Percentiles rank a stretch among this genome's conserved stretches.
Evolutionary conservation across 2,888 invertebrate species (phyloP).

Genomic region (Exocentrus adspersus): DNA sequence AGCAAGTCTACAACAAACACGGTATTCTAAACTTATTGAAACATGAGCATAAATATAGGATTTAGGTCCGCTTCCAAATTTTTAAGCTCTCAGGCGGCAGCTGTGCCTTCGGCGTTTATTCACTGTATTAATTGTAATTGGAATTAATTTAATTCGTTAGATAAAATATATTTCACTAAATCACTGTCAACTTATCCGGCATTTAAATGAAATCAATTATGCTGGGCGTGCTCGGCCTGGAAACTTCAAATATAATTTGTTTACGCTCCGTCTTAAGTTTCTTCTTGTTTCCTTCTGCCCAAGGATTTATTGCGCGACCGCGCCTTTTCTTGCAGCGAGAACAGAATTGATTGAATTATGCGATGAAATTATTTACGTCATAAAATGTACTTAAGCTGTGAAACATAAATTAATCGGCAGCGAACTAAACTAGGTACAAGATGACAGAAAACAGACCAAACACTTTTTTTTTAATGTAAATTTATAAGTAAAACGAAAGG

Average conservation of each 20-base stretch:
- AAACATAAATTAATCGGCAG: neutral
- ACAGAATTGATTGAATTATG: conserved; percentile 21
- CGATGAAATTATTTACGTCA: conserved; percentile 20
- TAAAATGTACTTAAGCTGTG: conserved; percentile 8
- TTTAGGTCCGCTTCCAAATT: too few relatives aligned
- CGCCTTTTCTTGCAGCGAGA: conserved; percentile 17
- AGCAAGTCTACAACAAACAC: too few relatives aligned
- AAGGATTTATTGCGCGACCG: conserved; percentile 19
- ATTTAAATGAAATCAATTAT: conserved; percentile 35
- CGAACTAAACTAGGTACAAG: neutral
- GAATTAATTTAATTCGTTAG: conserved; percentile 2
- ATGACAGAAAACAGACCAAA: neutral
- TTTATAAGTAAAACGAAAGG: too few relatives aligned
- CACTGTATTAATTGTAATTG: neutral
- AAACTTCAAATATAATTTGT: conserved; percentile 25
- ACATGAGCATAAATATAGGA: too few relatives aligned
- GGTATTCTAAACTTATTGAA: too few relatives aligned
- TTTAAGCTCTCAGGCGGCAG: too few relatives aligned
- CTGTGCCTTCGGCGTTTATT: too few relatives aligned
- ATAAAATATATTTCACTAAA: conserved; percentile 23
- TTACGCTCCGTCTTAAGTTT: conserved; percentile 24
- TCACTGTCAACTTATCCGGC: conserved; percentile 24
- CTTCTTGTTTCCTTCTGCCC: conserved; percentile 19
- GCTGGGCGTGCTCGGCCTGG: conserved; percentile 10
- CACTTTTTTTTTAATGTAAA: too few relatives aligned